Evolutionary conservation across 2,888 invertebrate genomes (phyloP), one percentile per base, ranked within the genome.

Genomic region (Bruchidius siliquastri): DNA sequence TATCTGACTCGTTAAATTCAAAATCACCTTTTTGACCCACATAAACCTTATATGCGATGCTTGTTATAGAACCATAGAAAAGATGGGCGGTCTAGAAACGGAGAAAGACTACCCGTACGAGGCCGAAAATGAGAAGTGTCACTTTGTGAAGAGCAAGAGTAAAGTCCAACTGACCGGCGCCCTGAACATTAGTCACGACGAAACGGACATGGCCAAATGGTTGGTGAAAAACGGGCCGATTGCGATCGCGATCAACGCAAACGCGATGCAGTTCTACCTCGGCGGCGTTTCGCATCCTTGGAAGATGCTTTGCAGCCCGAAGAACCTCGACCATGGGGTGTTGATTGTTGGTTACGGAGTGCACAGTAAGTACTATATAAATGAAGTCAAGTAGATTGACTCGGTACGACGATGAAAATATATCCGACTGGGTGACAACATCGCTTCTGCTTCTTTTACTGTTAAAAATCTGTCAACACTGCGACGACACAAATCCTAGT

Each of bases 261-360:
- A 96, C 86, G 97, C 96, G 0, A 97, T 98, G 97, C 93, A 97
- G 89, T 97, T 98, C 86, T 98, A 98, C 85, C 90, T 95, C 82
- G 97, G 97, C 2, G 98, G 98, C 10, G 91, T 98, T 20, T 96
- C 97, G 0, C 97, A 98, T 88, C 98, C 98, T 0, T 94, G 92
- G 90, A 93, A 92, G 82, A 89, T 93, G 81, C 88, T 98, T 20
- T 97, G 96, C 86, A 91, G 88, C 81, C 93, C 93, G 0, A 88
- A 87, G 0, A 90, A 90, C 82, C 86, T 98, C 49, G 97, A 98
- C 87, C 98, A 98, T 83, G 98, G 98, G 0, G 98, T 98, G n/a
- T 89, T 98, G 0, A 94, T 98, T 82, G 97, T 98, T 1, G 98
- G 98, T 73, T 98, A 92, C 84, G 98, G 97, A 72, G 88, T 91